Percentiles rank a stretch among this genome's conserved stretches.
These are phyloP conservation scores for Andrena hattorfiana DNA, from an alignment of 2,888 invertebrate genomes.

Conservation along the genomic window DNA sequence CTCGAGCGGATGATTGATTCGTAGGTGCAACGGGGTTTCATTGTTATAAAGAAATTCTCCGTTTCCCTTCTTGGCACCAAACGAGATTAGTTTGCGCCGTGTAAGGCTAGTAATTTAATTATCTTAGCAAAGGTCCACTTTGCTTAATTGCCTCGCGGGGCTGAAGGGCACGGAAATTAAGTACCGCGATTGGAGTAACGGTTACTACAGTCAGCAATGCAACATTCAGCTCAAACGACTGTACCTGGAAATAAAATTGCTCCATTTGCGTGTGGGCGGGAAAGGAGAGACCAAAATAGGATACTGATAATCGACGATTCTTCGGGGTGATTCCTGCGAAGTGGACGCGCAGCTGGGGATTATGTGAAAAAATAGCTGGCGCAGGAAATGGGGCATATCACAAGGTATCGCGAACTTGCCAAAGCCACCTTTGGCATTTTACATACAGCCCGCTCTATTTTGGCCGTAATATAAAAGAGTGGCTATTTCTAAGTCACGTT, in stretches of 20 bases:
- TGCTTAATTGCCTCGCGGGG: background rate
- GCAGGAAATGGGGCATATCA: too few relatives aligned
- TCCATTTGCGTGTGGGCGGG: background rate
- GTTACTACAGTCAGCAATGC: background rate
- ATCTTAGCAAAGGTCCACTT: background rate
- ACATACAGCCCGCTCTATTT: too few relatives aligned
- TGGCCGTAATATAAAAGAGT: too few relatives aligned
- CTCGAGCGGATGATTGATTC: conserved; percentile 43
- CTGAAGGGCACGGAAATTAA: background rate
- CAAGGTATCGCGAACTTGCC: too few relatives aligned
- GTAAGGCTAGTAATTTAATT: background rate
- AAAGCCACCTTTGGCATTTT: too few relatives aligned
- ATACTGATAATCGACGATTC: background rate
- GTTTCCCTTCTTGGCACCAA: background rate
- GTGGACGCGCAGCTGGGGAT: background rate
- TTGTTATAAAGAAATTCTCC: conserved; percentile 6
- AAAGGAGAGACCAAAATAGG: background rate
- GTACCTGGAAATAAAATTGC: background rate
- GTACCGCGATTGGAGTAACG: background rate
- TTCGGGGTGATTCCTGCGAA: background rate
- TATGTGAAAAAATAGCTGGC: too few relatives aligned
- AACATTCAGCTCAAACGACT: background rate
- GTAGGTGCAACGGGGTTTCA: conserved; percentile 20
- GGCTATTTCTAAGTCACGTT: too few relatives aligned
- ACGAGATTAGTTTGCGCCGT: background rate